Conservation (phyloP, 1,140 invertebrate genomes). For the Calephelis nemesis region DNA sequence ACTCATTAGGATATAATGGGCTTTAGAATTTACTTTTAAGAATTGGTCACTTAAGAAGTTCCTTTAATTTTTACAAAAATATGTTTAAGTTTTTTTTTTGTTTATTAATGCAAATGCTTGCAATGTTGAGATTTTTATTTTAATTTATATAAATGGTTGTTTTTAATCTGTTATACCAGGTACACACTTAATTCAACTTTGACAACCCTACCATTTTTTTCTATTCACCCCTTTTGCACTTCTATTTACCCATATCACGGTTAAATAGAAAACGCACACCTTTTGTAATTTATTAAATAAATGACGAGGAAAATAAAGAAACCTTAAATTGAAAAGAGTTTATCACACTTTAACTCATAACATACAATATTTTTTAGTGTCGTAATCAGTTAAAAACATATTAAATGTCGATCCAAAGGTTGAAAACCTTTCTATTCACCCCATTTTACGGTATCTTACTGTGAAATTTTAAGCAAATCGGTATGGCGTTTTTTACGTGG, state of each 20-base stretch:
- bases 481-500: no score
- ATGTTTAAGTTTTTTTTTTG: no score
- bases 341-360: slow-evolving; percentile 22
- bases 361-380: background rate
- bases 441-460: slow-evolving; percentile 13
- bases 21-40: no score
- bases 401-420: background rate
- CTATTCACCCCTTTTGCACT: slow-evolving; percentile 21
- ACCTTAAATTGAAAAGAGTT: slow-evolving; percentile 21
- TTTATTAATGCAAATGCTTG: no score
- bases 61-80: slow-evolving; percentile 12
- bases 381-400: slow-evolving; percentile 13
- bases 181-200: slow-evolving; percentile 11
- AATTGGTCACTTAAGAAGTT: no score
- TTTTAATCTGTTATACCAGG: no score
- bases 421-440: slow-evolving; percentile 20
- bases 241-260: slow-evolving; percentile 21
- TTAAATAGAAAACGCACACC: slow-evolving; percentile 21
- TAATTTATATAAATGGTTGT: no score
- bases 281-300: slow-evolving; percentile 22
- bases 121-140: no score
- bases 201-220: slow-evolving; percentile 25
- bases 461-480: no score
- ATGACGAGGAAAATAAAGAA: slow-evolving; percentile 16
- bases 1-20: no score